Base-by-base conservation (phyloP, 1,140 invertebrate species). In the Pseudomyrmex flavicornis region DNA sequence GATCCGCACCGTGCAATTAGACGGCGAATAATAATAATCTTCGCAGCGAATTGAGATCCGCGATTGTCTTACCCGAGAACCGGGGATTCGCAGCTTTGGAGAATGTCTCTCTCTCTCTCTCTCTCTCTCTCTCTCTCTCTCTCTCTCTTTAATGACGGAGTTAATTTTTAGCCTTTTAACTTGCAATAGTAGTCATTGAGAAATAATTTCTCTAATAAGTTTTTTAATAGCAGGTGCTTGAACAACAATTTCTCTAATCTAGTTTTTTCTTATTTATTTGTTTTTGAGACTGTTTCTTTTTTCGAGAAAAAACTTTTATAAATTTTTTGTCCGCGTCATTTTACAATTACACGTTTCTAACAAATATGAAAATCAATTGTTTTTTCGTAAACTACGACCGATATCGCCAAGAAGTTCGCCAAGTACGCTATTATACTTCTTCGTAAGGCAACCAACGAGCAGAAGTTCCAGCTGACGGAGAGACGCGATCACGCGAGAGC, bases 401-500 rank as follows among this genome's bases (percentile, higher is more conserved):
- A 70, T 59, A 80, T 50, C 20, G 9, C n/a, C 12, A n/a, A 22
- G 74, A 66, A 66, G 59, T 69, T 69, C 48, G 20, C 15, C 61
- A 44, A 26, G 35, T 5, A n/a, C 15, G 20, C 9, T 26, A 48
- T 59, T 22, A 22, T 70, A 72, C n/a, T 0, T 15, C 5, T 7
- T 5, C 20, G 12, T 50, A 50, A 58, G 3, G 20, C 65, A 59
- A 70, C 70, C 76, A 70, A 46, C 76, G 44, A 44, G 76, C 5
- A 80, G 56, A 80, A 80, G 52, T 72, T 54, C 61, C 72, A 61
- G 22, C 65, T 68, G 61, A 80, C 79, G 68, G 5, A 35, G 35
- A 35, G 35, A 35, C 61, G 35, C 52, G 73, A 83, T 88, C 87
- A 84, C 85, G 69, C 76, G 86, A 87, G 73, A 80, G 80, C 83